Evolutionary conservation across 2,888 invertebrate genomes (phyloP).

Genomic region (Eumerus sabulonum): DNA sequence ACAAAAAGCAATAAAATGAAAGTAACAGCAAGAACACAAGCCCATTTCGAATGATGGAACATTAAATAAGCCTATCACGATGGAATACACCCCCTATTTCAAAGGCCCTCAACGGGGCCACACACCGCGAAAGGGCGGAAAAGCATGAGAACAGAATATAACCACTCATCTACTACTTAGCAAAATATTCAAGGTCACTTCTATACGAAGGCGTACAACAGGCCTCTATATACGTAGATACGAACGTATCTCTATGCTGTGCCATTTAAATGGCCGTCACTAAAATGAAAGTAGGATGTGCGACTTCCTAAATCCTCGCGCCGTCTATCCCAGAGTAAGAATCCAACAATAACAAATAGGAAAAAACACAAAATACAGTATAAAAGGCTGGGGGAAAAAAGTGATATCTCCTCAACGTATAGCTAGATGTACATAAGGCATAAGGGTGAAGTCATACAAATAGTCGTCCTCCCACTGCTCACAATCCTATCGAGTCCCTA

Average conservation of each 20-base stretch:
- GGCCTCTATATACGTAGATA: slow-evolving; percentile 3
- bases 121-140: slow-evolving; percentile 6
- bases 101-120: slow-evolving; percentile 1
- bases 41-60: slow-evolving; percentile 26
- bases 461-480: neutral
- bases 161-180: slow-evolving; percentile 14
- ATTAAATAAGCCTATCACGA: slow-evolving; percentile 19
- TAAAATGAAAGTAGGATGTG: slow-evolving; percentile 33
- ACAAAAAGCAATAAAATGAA: no score
- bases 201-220: slow-evolving; percentile 23
- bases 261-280: slow-evolving; percentile 30
- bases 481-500: neutral
- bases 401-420: neutral
- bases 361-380: neutral
- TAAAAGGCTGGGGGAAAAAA: neutral
- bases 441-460: slow-evolving; percentile 24
- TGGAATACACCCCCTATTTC: slow-evolving; percentile 43
- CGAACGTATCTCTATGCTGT: no score
- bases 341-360: neutral
- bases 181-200: slow-evolving; percentile 54
- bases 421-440: neutral
- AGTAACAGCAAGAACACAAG: slow-evolving; percentile 18
- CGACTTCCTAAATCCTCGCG: slow-evolving; percentile 18
- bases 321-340: slow-evolving; percentile 14
- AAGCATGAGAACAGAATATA: slow-evolving; percentile 13